Evolutionary conservation across 1,140 invertebrate genomes (phyloP), one percentile per base, ranked within the genome.

Genomic region (Cataglyphis hispanica): DNA sequence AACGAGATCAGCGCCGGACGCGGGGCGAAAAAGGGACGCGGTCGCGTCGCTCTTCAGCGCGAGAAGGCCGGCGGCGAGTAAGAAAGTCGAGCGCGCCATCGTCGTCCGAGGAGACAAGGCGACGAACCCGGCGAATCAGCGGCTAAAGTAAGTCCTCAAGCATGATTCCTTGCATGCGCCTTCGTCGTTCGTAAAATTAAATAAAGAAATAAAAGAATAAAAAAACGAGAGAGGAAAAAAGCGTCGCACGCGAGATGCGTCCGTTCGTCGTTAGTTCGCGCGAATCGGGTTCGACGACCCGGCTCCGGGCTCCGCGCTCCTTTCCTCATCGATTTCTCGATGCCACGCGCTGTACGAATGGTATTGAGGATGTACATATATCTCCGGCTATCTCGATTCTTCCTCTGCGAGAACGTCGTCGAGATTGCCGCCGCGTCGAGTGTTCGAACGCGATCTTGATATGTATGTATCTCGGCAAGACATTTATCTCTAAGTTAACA

Each of bases 41-140:
- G 74, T 92, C 66, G 50, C 83, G 37, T 91, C 87, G 64, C 80
- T 92, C 63, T 92, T 92, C 63, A 90, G 83, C 63, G 31, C 89
- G 27, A 88, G 81, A 74, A 91, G 87, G 61, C 87, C 85, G 63
- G 61, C 84, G 56, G 16, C 83, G 25, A 66, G 27, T 63, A 91
- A 70, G 70, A 89, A 86, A 89, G 60, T 81, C 85, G 86, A 90
- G 22, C 74, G 76, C 72, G 19, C 46, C 56, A 31, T 16, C 56
- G 40, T 13, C 67, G 50, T 10, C 22, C 37, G 56, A 50, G 56
- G 56, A 63, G 22, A 70, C 70, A 69, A 78, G 31, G 16, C 84
- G 63, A 40, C 75, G 50, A 88, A 69, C 27, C 22, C 60, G 61
- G 60, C 67, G 22, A 69, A 86, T 1, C 89, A 22, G 31, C 89